Percentiles rank a stretch among this genome's conserved stretches.
Evolutionary conservation across 2,888 invertebrate species (phyloP).

Genomic region (Fragum whitleyi): DNA sequence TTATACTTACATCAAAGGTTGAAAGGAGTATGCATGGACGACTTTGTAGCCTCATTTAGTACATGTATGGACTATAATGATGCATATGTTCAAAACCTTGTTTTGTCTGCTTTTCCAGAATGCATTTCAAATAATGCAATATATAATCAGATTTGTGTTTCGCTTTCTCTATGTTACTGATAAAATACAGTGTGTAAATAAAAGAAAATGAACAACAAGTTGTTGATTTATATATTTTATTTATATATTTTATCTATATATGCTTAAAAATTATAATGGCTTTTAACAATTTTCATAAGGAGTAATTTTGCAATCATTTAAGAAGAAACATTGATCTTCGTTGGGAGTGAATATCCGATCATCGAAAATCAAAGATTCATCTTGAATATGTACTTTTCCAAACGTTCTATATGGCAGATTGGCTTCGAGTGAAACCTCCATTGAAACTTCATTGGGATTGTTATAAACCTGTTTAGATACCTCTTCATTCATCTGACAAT

Average conservation of each 20-base stretch:
- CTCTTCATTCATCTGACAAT: background rate
- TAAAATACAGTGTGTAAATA: background rate
- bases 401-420: background rate
- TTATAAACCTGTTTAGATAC: background rate
- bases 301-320: conserved; percentile 11
- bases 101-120: conserved; percentile 7
- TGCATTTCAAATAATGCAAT: conserved; percentile 25
- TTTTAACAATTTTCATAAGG: conserved; percentile 1
- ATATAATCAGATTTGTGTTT: conserved; percentile 31
- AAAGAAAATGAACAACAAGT: background rate
- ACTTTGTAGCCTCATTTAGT: conserved; percentile 31
- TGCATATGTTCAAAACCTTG: conserved; percentile 9
- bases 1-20: conserved; percentile 33
- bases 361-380: conserved; percentile 3
- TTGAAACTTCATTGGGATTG: background rate
- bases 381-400: conserved; percentile 4
- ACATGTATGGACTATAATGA: conserved; percentile 17
- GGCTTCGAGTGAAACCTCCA: background rate
- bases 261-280: too few species aligned
- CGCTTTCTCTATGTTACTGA: background rate
- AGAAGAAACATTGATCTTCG: conserved; percentile 8
- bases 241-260: too few species aligned
- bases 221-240: too few species aligned
- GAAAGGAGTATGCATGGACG: conserved; percentile 8
- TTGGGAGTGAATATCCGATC: background rate